Evolutionary conservation across 2,797 vertebrate genomes (phyloP), one percentile per base, ranked within the genome.

Genomic region (Lophura swinhoii): DNA sequence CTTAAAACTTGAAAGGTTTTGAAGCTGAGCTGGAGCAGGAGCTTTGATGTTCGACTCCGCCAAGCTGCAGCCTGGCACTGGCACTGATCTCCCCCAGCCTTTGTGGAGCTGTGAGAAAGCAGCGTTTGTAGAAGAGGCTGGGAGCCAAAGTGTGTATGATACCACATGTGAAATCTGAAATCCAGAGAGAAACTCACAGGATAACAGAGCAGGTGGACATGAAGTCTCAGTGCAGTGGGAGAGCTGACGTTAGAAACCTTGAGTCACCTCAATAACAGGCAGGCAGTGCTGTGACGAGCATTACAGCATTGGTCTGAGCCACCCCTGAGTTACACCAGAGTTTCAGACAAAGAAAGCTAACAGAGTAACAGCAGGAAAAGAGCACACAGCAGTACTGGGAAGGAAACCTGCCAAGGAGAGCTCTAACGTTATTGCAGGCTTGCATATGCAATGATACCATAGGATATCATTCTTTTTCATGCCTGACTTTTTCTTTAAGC

Each of bases 1-100:
- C 84, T 73, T 72, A 59, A 72, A 87, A 69, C 70, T 29, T 33
- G 18, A 74, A 82, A 85, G 59, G 59, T 68, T 95, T 90, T 91
- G 84, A 91, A 90, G 92, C 71, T 0, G 22, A 90, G 70, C 63
- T 75, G 87, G 51, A 90, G 53, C 35, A 26, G 73, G 49, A 88
- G 63, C 88, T 93, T 87, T 94, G 94, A 90, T 90, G 81, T 88
- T 66, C 1, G 8, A 33, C 59, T 93, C 44, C 0, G 1, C 58
- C 10, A 33, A 58, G 49, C 59, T 72, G 74, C 84, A 88, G 68
- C 18, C 63, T 23, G 78, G 60, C 82, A 48, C 90, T 4, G 35
- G n/a, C 0, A 0, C 75, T 76, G 76, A 43, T 62, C 33, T 62
- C 33, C 10, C 68, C n/a, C 12, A 0, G 63, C 74, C 77, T 81